Percentiles rank a stretch among this genome's conserved stretches.
Evolutionary conservation across 2,113 vertebrate genomes (phyloP).

Genomic region (Pelobates fuscus): DNA sequence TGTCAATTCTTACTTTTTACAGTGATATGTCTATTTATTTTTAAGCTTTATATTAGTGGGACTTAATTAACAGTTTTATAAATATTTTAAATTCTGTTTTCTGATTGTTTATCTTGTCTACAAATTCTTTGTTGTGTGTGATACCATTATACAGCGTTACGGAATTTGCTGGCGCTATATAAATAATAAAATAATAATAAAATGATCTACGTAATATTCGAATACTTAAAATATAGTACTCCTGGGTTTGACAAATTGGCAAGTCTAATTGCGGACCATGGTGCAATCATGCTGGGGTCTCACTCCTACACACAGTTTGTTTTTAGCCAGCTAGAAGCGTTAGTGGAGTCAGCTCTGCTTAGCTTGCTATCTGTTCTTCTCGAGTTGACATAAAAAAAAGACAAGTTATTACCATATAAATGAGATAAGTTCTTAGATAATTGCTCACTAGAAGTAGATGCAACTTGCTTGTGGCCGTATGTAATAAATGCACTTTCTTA

Average conservation of each 20-base stretch:
- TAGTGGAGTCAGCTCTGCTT: slow-evolving; percentile 54
- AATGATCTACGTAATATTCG: too few relatives aligned
- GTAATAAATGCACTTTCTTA: slow-evolving; percentile 43
- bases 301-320: slow-evolving; percentile 30
- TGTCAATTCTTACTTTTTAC: too few relatives aligned
- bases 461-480: slow-evolving; percentile 50
- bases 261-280: slow-evolving; percentile 44
- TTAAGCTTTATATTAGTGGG: too few relatives aligned
- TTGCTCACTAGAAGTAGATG: slow-evolving; percentile 66
- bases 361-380: slow-evolving; percentile 53
- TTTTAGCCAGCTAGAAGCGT: slow-evolving; percentile 48
- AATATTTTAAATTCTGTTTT: too few relatives aligned
- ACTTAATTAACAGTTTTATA: too few relatives aligned
- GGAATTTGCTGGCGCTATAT: too few relatives aligned
- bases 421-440: slow-evolving; percentile 69
- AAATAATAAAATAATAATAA: too few relatives aligned
- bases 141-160: too few relatives aligned
- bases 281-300: slow-evolving; percentile 25
- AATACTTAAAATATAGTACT: too few relatives aligned
- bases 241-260: slow-evolving; percentile 41
- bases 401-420: slow-evolving; percentile 76
- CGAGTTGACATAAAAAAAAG: slow-evolving; percentile 56
- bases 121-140: too few relatives aligned
- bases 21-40: too few relatives aligned
- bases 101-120: too few relatives aligned